Evolutionary conservation across 2,797 vertebrate species (phyloP).

Genomic region (Enteromius afrohamiltoni): DNA sequence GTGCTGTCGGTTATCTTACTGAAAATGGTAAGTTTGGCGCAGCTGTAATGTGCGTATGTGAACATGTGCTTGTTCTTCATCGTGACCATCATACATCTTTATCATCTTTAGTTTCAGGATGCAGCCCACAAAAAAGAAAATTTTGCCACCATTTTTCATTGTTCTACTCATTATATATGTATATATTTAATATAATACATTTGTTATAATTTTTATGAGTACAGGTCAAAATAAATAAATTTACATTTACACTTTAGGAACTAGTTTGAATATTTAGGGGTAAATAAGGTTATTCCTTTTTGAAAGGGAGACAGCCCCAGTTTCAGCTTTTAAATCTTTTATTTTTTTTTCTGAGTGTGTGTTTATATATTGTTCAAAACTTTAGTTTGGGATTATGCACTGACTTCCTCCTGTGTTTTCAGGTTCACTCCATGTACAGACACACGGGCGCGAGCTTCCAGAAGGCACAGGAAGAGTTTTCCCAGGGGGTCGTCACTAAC

Average conservation of each 20-base stretch:
- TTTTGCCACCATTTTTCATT: no score
- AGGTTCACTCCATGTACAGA: constrained; percentile 93
- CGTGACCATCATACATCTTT: not conserved
- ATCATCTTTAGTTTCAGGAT: no score
- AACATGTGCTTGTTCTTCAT: not conserved
- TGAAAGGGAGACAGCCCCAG: not conserved
- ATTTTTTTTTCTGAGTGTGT: not conserved
- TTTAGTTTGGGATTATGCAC: not conserved
- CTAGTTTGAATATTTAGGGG: not conserved
- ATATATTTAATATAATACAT: no score
- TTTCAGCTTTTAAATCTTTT: not conserved
- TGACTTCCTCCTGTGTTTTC: constrained; percentile 3
- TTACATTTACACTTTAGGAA: not conserved
- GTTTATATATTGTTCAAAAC: not conserved
- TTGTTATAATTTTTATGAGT: not conserved
- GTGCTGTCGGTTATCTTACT: constrained; percentile 86
- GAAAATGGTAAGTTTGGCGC: constrained; percentile 83
- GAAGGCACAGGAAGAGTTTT: constrained; percentile 95
- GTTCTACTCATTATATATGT: no score
- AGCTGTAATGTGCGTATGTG: not conserved
- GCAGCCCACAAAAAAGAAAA: no score
- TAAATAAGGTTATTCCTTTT: not conserved
- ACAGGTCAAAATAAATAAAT: not conserved
- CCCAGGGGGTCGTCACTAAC: constrained; percentile 89
- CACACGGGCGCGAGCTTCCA: constrained; percentile 96